Evolutionary conservation across 2,797 vertebrate genomes (phyloP), one percentile per base, ranked within the genome.

Genomic region (Sciaenops ocellatus): DNA sequence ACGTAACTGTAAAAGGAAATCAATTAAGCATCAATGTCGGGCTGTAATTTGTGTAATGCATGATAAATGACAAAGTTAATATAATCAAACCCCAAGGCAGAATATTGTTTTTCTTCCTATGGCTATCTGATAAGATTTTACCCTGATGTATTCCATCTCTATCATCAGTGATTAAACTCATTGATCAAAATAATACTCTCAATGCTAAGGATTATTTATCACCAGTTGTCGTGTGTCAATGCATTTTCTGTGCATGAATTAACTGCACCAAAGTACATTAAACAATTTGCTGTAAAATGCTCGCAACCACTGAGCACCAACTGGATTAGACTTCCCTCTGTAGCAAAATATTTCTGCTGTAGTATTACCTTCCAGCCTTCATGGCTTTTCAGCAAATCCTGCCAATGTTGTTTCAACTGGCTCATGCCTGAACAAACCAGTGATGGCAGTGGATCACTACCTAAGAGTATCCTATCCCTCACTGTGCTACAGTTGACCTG

Each of bases 41-140:
- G 3, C 76, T 72, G 65, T 84, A 80, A 94, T 93, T 94, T 94
- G 69, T 93, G 89, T 60, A 90, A 80, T 90, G 73, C 80, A 68
- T 78, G 79, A 92, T 84, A 90, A 94, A 94, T 93, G 57, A 82
- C 84, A 78, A 22, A 76, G 87, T 89, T 81, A 91, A 92, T 93
- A 86, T 65, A 84, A 75, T 92, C 57, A 91, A 90, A 88, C 59
- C 77, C 74, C 44, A 57, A 74, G 71, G 64, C 73, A 60, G 70
- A 59, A 78, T 84, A 75, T 80, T 79, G 24, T 76, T 81, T 76
- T 70, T 71, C 74, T 59, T 81, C 64, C 5, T 26, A 65, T 69
- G 55, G 79, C 79, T 80, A 54, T 88, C 57, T 46, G 74, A 82
- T 79, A 80, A 65, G 51, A 64, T 72, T 67, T 84, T 69, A 63